Evolutionary conservation across 2,797 vertebrate species (phyloP), one percentile per base, ranked within the genome.

Genomic region (Megaceryle alcyon): DNA sequence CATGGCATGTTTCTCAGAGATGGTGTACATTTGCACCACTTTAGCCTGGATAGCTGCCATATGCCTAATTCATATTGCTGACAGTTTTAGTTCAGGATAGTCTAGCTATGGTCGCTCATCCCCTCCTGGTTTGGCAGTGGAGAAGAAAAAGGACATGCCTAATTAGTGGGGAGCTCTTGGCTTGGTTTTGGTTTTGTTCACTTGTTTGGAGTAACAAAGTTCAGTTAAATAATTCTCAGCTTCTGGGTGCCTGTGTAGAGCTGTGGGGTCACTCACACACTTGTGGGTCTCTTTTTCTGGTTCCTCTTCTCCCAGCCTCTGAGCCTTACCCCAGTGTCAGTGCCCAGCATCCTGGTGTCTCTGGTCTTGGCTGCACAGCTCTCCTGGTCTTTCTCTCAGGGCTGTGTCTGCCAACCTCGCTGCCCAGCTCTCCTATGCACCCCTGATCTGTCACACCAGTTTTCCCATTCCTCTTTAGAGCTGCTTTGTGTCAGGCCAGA

Each of bases 341-440:
- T 71, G 39, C 29, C 29, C 29, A 21, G 14, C 49, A 51, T 44
- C 63, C 53, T 0, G 0, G 2, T 49, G 22, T 54, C 53, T 68
- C 22, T 61, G 35, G 26, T 79, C 44, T 68, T 1, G 3, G 35
- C n/a, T 57, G 43, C 10, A 0, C 0, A 1, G 19, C 39, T 53
- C 5, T 41, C 15, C 26, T 84, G 90, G 49, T 70, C 60, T 61
- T 79, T 51, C 37, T 39, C 5, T 56, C 6, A 4, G 48, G n/a
- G 21, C 61, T 0, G 0, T 8, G 9, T 37, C 25, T 88, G 69
- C n/a, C 25, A n/a, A 19, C 66, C 26, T 68, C 7, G 2, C 29
- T 88, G 43, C 57, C 23, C 80, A 35, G 29, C 28, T 82, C 56
- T 90, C 21, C 39, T 7, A 1, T 37, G 8, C 25, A 5, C 7